Conservation (phyloP, 2,888 invertebrate genomes). For the Nomada lathburiana region DNA sequence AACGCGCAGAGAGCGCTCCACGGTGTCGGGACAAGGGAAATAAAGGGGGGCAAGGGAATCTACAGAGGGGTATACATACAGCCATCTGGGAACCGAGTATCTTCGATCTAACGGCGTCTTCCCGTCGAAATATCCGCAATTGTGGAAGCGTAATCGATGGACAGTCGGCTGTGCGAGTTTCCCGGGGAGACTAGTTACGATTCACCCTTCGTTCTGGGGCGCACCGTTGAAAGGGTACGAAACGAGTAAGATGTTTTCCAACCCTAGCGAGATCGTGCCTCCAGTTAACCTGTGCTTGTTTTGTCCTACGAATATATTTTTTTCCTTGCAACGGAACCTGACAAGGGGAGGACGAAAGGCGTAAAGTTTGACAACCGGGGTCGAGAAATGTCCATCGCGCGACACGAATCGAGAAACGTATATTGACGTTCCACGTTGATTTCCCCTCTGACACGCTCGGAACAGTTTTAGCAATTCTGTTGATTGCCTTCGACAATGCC, state of each 20-base stretch:
- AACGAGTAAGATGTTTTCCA: slow-evolving; percentile 62
- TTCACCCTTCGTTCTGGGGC: slow-evolving; percentile 55
- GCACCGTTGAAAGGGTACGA: slow-evolving; percentile 48
- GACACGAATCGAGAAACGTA: slow-evolving; percentile 58
- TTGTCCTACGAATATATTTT: slow-evolving; percentile 51
- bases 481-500: background rate
- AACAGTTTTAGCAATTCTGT: background rate
- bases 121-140: slow-evolving; percentile 77
- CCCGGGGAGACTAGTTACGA: slow-evolving; percentile 40
- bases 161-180: slow-evolving; percentile 68
- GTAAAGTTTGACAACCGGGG: slow-evolving; percentile 49
- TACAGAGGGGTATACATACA: slow-evolving; percentile 66
- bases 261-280: slow-evolving; percentile 41
- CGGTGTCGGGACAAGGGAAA: slow-evolving; percentile 45
- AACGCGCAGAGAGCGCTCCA: slow-evolving; percentile 31
- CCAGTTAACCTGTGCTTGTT: slow-evolving; percentile 58
- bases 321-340: slow-evolving; percentile 9
- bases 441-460: background rate
- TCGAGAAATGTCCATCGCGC: slow-evolving; percentile 51
- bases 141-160: slow-evolving; percentile 83
- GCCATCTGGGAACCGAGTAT: slow-evolving; percentile 81
- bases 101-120: slow-evolving; percentile 78
- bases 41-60: slow-evolving; percentile 51
- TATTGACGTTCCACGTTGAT: slow-evolving; percentile 61
- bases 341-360: slow-evolving; percentile 56